Evolutionary conservation across 2,797 vertebrate genomes (phyloP).

Genomic region (Lepilemur septentrionalis): DNA sequence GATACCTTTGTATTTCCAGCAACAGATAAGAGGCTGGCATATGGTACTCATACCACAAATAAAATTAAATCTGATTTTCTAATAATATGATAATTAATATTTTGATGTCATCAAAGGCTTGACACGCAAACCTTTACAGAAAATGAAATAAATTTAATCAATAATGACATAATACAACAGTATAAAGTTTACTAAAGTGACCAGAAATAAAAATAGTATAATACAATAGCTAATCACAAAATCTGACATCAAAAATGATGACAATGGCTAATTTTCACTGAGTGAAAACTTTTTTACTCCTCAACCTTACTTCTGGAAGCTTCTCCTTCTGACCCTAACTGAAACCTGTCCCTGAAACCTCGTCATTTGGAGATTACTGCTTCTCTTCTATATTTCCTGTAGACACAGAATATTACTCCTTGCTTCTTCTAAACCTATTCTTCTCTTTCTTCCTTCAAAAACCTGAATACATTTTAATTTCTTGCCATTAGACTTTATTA

Average conservation of each 20-base stretch:
- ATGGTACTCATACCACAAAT: background rate
- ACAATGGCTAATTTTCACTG: background rate
- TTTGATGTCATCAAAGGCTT: background rate
- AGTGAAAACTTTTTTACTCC: background rate
- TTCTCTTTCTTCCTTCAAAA: background rate
- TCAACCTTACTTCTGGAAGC: background rate
- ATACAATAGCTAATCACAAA: background rate
- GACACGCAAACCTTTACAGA: conserved; percentile 11
- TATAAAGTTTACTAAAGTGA: background rate
- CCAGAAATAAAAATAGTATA: background rate
- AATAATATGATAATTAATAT: conserved; percentile 20
- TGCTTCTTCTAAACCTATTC: background rate
- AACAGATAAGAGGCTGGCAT: background rate
- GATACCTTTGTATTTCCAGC: background rate
- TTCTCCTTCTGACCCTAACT: background rate
- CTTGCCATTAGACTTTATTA: background rate
- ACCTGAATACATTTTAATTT: background rate
- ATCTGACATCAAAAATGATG: background rate
- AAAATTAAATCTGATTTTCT: conserved; percentile 17
- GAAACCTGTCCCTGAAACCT: background rate
- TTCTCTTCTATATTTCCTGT: background rate
- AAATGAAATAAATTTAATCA: conserved; percentile 7
- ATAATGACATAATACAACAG: background rate
- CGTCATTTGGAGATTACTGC: background rate
- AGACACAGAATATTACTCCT: background rate